Percentiles rank a stretch among this genome's conserved stretches.
phyloP scores from a whole-genome alignment of 2,888 invertebrate species.

The Hylaea fasciaria region DNA sequence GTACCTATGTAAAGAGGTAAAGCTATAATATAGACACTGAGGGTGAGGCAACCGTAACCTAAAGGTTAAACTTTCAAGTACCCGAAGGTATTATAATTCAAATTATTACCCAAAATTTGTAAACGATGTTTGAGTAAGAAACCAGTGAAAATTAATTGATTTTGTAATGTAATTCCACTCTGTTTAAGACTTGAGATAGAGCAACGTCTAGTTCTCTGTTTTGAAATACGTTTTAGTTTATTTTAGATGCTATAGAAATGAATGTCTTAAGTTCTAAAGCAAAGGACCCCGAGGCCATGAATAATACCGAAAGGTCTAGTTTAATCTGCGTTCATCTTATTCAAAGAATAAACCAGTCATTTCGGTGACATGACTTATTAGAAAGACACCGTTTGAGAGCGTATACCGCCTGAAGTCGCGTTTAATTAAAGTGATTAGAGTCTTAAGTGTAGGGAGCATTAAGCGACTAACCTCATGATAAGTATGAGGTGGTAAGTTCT shows the following conservation, averaged over 20 bases:
- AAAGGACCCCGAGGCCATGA: conserved; percentile 11
- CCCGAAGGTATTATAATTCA: conserved; percentile 40
- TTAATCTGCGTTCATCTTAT: conserved; percentile 3
- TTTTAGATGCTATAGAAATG: conserved; percentile 19
- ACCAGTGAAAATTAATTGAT: conserved; percentile 41
- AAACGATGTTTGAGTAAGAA: conserved; percentile 40
- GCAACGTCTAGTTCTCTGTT: conserved; percentile 20
- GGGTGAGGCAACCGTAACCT: conserved; percentile 22
- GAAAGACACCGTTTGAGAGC: not conserved
- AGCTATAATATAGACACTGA: conserved; percentile 20
- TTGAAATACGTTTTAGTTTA: conserved; percentile 22
- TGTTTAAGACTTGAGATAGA: conserved; percentile 33
- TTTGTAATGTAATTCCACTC: conserved; percentile 44
- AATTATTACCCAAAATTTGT: conserved; percentile 41
- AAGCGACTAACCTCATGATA: conserved; percentile 43
- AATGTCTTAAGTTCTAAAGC: conserved; percentile 16
- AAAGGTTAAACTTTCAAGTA: conserved; percentile 27
- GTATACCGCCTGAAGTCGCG: not conserved
- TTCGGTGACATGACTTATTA: conserved; percentile 9
- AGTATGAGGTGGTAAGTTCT: conserved; percentile 52
- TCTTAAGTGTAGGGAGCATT: conserved; percentile 4
- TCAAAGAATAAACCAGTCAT: conserved; percentile 11
- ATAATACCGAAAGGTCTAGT: conserved; percentile 18
- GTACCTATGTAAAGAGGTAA: conserved; percentile 26
- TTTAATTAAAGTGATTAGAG: conserved; percentile 3